Conservation (phyloP, 2,113 vertebrate genomes). For the Eurypyga helias region DNA sequence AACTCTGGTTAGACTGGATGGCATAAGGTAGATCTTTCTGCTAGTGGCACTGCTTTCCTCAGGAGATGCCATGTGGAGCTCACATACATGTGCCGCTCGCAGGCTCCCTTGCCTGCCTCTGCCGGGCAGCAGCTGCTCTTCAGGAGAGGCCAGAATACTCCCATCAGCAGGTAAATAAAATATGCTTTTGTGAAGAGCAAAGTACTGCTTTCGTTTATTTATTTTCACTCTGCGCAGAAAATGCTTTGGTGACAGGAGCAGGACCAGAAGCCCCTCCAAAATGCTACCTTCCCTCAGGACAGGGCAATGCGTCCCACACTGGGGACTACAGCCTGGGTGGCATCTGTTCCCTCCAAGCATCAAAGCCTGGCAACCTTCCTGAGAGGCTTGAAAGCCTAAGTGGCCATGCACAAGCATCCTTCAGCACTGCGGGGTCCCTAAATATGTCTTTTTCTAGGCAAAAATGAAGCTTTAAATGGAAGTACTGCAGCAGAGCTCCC, state of each 20-base stretch:
- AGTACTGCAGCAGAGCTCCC: conserved; percentile 1
- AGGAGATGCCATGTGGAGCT: conserved; percentile 49
- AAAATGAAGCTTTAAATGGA: conserved; percentile 28
- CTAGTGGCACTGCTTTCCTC: conserved; percentile 23
- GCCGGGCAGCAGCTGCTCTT: conserved; percentile 57
- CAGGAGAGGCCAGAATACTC: conserved; percentile 43
- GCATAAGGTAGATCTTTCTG: background rate
- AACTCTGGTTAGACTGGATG: background rate
- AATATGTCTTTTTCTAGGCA: background rate
- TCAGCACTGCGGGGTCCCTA: background rate
- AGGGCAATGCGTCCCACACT: background rate
- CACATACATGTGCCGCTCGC: background rate
- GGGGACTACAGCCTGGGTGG: background rate
- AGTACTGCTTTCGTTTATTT: conserved; percentile 23
- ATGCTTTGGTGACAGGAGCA: background rate
- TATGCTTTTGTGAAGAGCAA: conserved; percentile 40
- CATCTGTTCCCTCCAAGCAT: background rate
- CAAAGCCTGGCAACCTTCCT: background rate
- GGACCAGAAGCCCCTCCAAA: background rate
- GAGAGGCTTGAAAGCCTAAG: background rate
- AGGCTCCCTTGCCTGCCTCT: conserved; percentile 39
- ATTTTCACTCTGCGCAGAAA: conserved; percentile 15
- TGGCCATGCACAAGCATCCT: background rate
- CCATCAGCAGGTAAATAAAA: background rate
- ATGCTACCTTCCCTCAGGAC: background rate